Conservation (phyloP, 2,797 vertebrate genomes). For the Muscicapa comitata region DNA sequence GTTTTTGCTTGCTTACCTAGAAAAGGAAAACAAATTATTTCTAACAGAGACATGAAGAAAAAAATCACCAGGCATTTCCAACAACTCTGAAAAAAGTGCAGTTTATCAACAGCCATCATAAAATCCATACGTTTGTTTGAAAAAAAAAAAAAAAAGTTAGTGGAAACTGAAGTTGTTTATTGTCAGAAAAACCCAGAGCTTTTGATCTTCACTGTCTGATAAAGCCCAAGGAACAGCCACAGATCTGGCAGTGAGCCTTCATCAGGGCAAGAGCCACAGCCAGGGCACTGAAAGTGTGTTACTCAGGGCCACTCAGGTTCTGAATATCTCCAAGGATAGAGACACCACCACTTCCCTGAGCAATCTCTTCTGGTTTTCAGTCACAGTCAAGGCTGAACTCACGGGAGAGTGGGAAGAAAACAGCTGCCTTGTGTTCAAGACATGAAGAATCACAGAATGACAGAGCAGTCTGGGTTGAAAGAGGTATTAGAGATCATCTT, state of each 20-base stretch:
- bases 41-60: not conserved
- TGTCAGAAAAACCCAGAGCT: not conserved
- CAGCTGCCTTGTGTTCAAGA: not conserved
- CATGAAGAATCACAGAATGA: not conserved
- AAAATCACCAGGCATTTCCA: not conserved
- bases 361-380: not conserved
- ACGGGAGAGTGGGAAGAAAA: not conserved
- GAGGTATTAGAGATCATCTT: not conserved
- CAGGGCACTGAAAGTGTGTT: accelerated
- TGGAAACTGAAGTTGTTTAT: not conserved
- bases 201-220: not conserved
- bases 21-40: not conserved
- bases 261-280: not conserved
- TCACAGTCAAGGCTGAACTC: not conserved
- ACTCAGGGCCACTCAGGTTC: not conserved
- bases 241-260: not conserved
- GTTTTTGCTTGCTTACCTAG: not conserved
- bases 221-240: not conserved
- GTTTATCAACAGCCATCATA: not conserved
- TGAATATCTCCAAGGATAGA: not conserved
- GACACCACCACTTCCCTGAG: not conserved
- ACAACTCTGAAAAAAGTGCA: not conserved
- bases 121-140: not conserved
- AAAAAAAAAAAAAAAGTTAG: not conserved
- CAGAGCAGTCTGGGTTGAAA: not conserved